Conservation (phyloP, 2,113 vertebrate genomes). For the Microcebus griseorufus region DNA sequence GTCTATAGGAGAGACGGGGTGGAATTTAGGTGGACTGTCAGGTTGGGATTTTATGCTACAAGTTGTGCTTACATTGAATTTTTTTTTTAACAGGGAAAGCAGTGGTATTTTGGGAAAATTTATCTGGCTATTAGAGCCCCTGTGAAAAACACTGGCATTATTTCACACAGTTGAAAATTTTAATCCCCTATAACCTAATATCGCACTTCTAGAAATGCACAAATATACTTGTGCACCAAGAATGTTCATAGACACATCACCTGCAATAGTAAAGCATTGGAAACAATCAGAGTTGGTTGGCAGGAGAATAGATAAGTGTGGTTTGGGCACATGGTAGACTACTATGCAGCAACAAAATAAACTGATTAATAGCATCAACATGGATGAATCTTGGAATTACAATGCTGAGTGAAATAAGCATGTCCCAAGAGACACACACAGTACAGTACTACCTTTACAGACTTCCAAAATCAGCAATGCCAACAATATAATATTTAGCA, state of each 20-base stretch:
- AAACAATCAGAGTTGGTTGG: not conserved
- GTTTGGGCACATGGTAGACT: not conserved
- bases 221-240: not conserved
- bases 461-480: not conserved
- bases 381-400: not conserved
- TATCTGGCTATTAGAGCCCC: not conserved
- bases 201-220: not conserved
- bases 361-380: not conserved
- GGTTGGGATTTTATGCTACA: not conserved
- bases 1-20: not conserved
- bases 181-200: not conserved
- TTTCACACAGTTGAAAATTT: constrained; percentile 11
- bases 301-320: not conserved
- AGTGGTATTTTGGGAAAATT: not conserved
- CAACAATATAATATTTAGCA: not conserved
- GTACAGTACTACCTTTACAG: not conserved
- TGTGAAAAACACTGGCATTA: not conserved
- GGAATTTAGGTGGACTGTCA: not conserved
- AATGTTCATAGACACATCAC: not conserved
- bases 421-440: not conserved
- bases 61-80: not conserved
- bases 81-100: not conserved
- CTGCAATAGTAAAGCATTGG: not conserved
- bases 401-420: not conserved
- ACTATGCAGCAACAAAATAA: not conserved